Evolutionary conservation across 2,797 vertebrate species (phyloP), one percentile per base, ranked within the genome.

Genomic region (Amazona ochrocephala): DNA sequence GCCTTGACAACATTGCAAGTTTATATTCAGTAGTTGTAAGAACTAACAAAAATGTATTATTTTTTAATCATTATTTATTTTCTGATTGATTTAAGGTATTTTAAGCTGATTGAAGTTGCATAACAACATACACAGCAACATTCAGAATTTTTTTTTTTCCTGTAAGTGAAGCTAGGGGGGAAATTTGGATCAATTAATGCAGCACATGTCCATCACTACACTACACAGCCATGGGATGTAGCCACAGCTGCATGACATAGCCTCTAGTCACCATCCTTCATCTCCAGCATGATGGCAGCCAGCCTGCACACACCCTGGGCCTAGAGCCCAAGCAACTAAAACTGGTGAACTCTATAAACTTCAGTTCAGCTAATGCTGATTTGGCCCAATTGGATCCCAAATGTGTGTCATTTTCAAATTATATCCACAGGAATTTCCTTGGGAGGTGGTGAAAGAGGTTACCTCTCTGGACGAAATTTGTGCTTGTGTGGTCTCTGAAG

Each of bases 401-500:
- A 80, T 1, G 1, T 11, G 13, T 72, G 58, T 9, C 37, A 74
- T 93, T 91, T 93, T 83, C 44, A 77, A 87, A 83, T 83, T 53
- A 80, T 74, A 86, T 92, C 62, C 71, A 74, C 45, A 53, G 62
- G 60, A 51, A 70, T 77, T 77, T 87, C 9, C 30, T 4, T 70
- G 44, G 10, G 2, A 9, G 8, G 19, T 9, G 10, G 76, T 51
- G 47, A 79, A 60, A 37, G 47, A 39, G 45, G 93, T 98, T 98
- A 99, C 99, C 99, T 98, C 95, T 99, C 99, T 70, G 99, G 98
- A 81, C 99, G 98, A 97, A 98, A 99, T 96, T 98, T 98, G 97
- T 99, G 99, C 95, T 98, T 98, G 96, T 99, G 99, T 60, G 99
- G 99, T 80, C 98, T 98, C 91, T 99, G 98, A 94, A 99, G 98